These are phyloP conservation scores for Diadromus collaris DNA, from an alignment of 2,888 invertebrate species.

Conservation along the genomic window DNA sequence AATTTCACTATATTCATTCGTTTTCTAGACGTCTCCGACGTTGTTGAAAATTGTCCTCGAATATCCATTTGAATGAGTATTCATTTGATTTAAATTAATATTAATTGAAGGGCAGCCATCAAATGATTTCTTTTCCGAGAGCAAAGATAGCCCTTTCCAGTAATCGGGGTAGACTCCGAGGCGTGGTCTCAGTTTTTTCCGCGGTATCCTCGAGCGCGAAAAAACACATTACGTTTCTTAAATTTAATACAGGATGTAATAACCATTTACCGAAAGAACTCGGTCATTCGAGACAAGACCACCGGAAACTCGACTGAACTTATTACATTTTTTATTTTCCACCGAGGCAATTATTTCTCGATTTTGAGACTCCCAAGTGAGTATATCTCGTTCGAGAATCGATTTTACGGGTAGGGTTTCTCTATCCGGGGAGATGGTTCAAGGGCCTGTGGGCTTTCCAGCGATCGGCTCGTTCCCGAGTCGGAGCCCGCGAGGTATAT, in stretches of 20 bases:
- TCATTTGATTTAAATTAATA: neutral
- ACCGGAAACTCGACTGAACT: neutral
- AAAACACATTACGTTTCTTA: slow-evolving; percentile 4
- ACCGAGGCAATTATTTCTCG: neutral
- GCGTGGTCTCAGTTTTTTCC: neutral
- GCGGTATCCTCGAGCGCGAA: slow-evolving; percentile 7
- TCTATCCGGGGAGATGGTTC: slow-evolving; percentile 17
- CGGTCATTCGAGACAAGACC: slow-evolving; percentile 6
- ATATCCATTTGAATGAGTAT: neutral
- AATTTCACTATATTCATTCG: too few species aligned
- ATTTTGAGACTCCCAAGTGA: neutral
- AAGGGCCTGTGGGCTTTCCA: slow-evolving; percentile 48
- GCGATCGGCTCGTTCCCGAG: slow-evolving; percentile 23
- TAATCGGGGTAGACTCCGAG: slow-evolving; percentile 5
- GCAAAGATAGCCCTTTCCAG: slow-evolving; percentile 7
- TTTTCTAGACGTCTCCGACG: too few species aligned
- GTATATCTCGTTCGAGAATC: slow-evolving; percentile 10
- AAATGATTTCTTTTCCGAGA: neutral
- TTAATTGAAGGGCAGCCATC: neutral
- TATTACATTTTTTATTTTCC: neutral
- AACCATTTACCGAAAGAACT: slow-evolving; percentile 13
- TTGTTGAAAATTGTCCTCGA: neutral
- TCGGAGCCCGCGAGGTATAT: neutral
- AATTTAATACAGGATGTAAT: slow-evolving; percentile 21
- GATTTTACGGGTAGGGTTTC: slow-evolving; percentile 38